Conservation (phyloP, 2,797 vertebrate genomes). For the Oreonectes daqikongensis region DNA sequence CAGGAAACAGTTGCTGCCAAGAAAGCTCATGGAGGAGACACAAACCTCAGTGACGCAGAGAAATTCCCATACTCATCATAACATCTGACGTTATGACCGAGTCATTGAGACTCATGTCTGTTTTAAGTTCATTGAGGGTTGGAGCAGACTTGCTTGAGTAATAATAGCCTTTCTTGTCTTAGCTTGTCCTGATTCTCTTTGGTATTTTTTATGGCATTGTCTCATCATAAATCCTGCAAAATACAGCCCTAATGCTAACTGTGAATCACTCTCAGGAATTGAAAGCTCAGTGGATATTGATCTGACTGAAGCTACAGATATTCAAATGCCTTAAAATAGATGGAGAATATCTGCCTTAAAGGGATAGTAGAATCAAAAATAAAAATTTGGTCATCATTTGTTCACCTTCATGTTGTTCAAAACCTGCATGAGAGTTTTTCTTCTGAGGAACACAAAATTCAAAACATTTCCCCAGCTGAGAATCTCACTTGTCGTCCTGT, state of each 20-base stretch:
- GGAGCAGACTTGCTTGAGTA: constrained; percentile 2
- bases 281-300: constrained; percentile 25
- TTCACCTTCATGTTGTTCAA: too few relatives aligned
- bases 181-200: constrained; percentile 29
- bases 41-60: neutral
- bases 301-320: neutral
- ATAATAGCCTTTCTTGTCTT: constrained; percentile 31
- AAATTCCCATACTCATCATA: constrained; percentile 1
- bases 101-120: constrained; percentile 3
- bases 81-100: neutral
- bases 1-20: constrained; percentile 16
- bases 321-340: constrained; percentile 2
- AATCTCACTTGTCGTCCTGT: constrained; percentile 21
- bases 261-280: neutral
- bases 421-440: too few relatives aligned
- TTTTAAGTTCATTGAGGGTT: constrained; percentile 14
- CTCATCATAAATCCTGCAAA: constrained; percentile 1
- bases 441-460: too few relatives aligned
- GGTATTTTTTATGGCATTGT: constrained; percentile 23
- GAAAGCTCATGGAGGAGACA: neutral
- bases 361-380: neutral
- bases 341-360: neutral
- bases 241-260: neutral
- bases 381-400: too few relatives aligned
- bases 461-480: neutral